A percentile compares a stretch with the other conserved stretches of the same genome.
These are phyloP conservation scores for Zhengitettix transpicula DNA, from an alignment of 2,888 invertebrate species.

Conservation along the genomic window DNA sequence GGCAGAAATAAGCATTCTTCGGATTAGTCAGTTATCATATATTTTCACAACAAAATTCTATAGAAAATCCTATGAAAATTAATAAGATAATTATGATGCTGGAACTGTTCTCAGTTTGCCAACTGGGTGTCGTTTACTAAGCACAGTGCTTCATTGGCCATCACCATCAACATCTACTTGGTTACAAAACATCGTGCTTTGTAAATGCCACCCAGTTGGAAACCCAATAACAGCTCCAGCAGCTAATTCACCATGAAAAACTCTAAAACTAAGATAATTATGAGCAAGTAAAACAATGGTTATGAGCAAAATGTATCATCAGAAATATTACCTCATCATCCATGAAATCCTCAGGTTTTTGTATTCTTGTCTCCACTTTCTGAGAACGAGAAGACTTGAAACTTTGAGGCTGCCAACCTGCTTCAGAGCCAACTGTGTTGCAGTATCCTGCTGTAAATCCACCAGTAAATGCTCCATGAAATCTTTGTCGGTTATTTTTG, in stretches of 20 bases:
- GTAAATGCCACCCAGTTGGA: no score
- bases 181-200: no score
- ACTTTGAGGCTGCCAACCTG: slow-evolving; percentile 83
- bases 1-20: no score
- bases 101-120: no score
- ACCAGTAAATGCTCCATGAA: slow-evolving; percentile 98
- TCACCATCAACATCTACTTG: no score
- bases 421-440: slow-evolving; percentile 88
- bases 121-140: no score
- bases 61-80: no score
- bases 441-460: slow-evolving; percentile 96
- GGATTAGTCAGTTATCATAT: no score
- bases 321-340: slow-evolving; percentile 58
- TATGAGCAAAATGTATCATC: neutral
- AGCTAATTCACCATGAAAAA: neutral
- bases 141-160: no score
- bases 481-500: slow-evolving; percentile 73
- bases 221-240: neutral
- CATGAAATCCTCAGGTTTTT: slow-evolving; percentile 89
- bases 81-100: neutral
- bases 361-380: slow-evolving; percentile 35
- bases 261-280: neutral
- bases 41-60: no score
- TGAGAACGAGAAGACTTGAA: slow-evolving; percentile 79
- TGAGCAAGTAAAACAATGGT: neutral